Evolutionary conservation across 2,888 invertebrate species (phyloP).

Genomic region (Zhengitettix transpicula): DNA sequence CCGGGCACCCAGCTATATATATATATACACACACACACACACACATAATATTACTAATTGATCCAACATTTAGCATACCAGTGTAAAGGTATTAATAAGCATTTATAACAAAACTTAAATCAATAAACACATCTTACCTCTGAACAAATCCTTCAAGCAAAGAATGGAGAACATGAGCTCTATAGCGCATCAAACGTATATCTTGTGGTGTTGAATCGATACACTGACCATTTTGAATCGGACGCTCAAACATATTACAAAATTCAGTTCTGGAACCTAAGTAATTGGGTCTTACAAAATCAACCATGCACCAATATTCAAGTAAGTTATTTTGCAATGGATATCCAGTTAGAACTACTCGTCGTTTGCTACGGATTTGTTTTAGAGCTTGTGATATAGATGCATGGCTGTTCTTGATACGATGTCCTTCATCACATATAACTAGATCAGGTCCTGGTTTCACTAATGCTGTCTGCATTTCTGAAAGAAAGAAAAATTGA

Average conservation of each 20-base stretch:
- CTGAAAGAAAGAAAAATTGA: conserved; percentile 29
- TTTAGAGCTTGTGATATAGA: conserved; percentile 91
- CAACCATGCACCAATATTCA: conserved; percentile 98
- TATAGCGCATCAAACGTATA: conserved; percentile 79
- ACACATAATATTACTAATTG: not conserved
- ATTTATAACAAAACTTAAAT: not conserved
- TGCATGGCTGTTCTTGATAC: conserved; percentile 95
- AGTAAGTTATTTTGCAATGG: conserved; percentile 94
- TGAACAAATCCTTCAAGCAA: conserved; percentile 92
- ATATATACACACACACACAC: not conserved
- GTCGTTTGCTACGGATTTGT: conserved; percentile 81
- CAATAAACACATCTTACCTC: conserved; percentile 31
- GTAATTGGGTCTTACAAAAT: conserved; percentile 95
- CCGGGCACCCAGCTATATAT: too few relatives aligned
- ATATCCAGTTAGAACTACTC: conserved; percentile 94
- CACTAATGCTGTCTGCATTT: conserved; percentile 69
- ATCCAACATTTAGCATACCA: not conserved
- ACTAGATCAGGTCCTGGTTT: conserved; percentile 87
- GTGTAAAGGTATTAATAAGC: not conserved
- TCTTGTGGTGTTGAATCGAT: conserved; percentile 92
- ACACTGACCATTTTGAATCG: conserved; percentile 97
- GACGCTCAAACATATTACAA: conserved; percentile 95
- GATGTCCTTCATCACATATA: conserved; percentile 92
- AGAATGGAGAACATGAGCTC: conserved; percentile 91
- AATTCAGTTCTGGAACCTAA: conserved; percentile 94